These are phyloP conservation scores for Papilio glaucus DNA, from an alignment of 1,140 invertebrate genomes.

Conservation along the genomic window DNA sequence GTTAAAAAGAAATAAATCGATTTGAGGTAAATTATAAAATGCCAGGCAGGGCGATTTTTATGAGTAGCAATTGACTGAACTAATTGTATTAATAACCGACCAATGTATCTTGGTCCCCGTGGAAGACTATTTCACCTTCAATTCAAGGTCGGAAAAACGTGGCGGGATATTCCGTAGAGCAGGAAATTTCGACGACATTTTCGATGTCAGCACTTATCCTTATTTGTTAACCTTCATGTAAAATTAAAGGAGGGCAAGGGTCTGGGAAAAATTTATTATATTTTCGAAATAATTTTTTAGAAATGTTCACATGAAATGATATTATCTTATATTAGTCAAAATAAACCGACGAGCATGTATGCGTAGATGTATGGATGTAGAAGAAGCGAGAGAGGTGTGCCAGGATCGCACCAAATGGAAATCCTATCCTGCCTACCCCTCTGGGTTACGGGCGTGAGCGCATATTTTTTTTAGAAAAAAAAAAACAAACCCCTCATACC, in stretches of 20 bases:
- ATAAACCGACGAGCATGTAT: too few relatives aligned
- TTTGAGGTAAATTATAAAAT: too few relatives aligned
- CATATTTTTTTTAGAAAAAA: too few relatives aligned
- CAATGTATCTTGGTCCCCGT: not conserved
- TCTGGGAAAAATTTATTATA: not conserved
- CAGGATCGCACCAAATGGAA: too few relatives aligned
- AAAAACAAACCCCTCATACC: too few relatives aligned
- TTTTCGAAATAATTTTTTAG: not conserved
- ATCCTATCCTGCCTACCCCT: too few relatives aligned
- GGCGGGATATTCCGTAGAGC: not conserved
- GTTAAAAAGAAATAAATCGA: not conserved
- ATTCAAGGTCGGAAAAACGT: not conserved
- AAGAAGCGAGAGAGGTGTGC: too few relatives aligned
- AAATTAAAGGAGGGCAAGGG: slow-evolving; percentile 7
- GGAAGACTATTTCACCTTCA: not conserved
- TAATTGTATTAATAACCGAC: slow-evolving; percentile 14
- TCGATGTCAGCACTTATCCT: slow-evolving; percentile 8
- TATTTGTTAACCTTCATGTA: slow-evolving; percentile 24
- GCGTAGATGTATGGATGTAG: too few relatives aligned
- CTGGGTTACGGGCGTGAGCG: too few relatives aligned
- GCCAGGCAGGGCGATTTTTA: not conserved
- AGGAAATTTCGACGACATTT: slow-evolving; percentile 10
- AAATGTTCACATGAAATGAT: not conserved
- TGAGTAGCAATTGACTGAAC: slow-evolving; percentile 1
- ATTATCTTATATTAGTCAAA: not conserved